Evolutionary conservation across 2,113 vertebrate genomes (phyloP), one percentile per base, ranked within the genome.

Genomic region (Haemorhous mexicanus): DNA sequence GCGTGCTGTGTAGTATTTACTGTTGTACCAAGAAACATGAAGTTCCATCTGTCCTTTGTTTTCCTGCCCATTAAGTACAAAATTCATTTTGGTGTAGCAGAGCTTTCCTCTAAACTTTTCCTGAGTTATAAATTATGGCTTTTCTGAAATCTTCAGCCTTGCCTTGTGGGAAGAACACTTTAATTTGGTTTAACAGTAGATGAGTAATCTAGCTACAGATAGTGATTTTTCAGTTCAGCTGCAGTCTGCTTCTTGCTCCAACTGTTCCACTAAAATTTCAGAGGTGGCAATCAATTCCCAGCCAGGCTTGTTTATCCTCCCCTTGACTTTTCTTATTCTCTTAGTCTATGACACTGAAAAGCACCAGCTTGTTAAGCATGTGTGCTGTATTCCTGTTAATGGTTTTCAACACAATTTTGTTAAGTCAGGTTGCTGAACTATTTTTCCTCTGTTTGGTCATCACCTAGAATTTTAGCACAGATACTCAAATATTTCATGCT

Each of bases 191-290:
- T 92, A 97, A 83, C 72, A 84, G 84, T 90, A 92, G 92, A 94
- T 96, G 94, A 95, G 50, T 97, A 96, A 97, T 95, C 77, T 88
- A 91, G 68, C 82, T 95, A 70, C 73, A 84, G 44, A 33, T 68
- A 91, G 80, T 75, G 96, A 93, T 90, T 95, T 92, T 92, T 90
- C 84, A 89, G 84, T 96, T 94, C 85, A 88, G 82, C 87, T 78
- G 49, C 77, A 95, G 84, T 94, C 82, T 82, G 84, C 63, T 78
- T 95, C 90, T 96, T 89, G 72, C 30, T 94, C 92, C 84, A 95
- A 91, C 93, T 90, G 88, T 97, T 97, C 69, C 68, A 91, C 89
- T 90, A 81, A 94, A 80, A 91, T 95, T 95, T 97, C 94, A 91
- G 67, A 94, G 53, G 61, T 43, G 5, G 50, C 69, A 94, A 84